Conservation (phyloP, 92 coral and sea anemone genomes). For the Epizoanthus fatuus region DNA sequence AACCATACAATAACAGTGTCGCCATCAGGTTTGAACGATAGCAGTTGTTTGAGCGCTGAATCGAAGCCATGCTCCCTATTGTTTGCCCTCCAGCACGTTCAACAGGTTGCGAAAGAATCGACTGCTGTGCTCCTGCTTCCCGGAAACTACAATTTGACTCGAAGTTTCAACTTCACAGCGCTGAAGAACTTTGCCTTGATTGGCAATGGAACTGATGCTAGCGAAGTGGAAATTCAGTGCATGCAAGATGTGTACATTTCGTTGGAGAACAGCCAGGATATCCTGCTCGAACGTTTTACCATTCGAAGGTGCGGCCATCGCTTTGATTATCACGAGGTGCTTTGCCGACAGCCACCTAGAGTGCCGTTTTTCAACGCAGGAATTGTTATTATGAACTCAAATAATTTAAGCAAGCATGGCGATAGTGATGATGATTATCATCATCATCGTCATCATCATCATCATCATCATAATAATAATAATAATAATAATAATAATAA, state of each 20-base stretch:
- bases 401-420: constrained; percentile 53
- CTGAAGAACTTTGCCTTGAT: constrained; percentile 45
- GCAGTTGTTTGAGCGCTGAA: constrained; percentile 11
- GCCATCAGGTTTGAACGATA: background rate
- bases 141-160: constrained; percentile 67
- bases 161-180: constrained; percentile 57
- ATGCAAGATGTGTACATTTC: constrained; percentile 65
- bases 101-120: background rate
- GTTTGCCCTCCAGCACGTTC: constrained; percentile 25
- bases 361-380: constrained; percentile 67
- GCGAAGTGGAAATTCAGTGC: constrained; percentile 70
- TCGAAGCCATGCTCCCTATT: constrained; percentile 14
- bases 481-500: too few species aligned
- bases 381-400: constrained; percentile 73
- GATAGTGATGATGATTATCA: too few species aligned
- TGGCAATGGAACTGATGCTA: constrained; percentile 46
- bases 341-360: constrained; percentile 7
- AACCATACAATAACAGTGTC: background rate
- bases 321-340: background rate
- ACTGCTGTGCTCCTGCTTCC: constrained; percentile 2
- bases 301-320: constrained; percentile 76
- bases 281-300: constrained; percentile 54
- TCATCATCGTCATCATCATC: too few species aligned
- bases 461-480: too few species aligned
- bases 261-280: constrained; percentile 66